Conservation (phyloP, 2,113 vertebrate genomes). For the Pachyramphus minor region DNA sequence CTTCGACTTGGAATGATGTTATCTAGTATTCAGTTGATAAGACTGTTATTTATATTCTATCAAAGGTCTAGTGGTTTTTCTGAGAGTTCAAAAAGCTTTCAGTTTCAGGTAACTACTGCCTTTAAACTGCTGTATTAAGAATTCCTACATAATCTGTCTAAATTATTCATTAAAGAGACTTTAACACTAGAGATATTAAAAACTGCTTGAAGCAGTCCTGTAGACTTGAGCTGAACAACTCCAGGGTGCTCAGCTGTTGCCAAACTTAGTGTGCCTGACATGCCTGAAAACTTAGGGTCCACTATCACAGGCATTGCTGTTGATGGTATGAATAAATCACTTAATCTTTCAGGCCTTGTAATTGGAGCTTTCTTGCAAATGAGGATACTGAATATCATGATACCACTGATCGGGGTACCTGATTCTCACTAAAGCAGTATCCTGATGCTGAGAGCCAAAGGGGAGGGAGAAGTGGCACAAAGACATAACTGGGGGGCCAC, state of each 20-base stretch:
- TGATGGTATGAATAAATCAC: background rate
- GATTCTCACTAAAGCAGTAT: background rate
- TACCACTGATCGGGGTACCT: background rate
- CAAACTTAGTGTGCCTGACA: background rate
- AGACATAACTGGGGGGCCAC: rapidly evolving
- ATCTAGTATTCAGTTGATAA: background rate
- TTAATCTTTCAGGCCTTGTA: background rate
- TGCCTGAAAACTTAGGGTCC: background rate
- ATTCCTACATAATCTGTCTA: background rate
- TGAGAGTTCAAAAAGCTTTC: background rate
- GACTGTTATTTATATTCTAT: background rate
- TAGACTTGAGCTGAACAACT: background rate
- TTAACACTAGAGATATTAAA: background rate
- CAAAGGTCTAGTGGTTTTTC: background rate
- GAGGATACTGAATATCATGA: background rate
- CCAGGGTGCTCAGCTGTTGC: background rate
- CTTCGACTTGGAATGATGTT: background rate
- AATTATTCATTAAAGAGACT: background rate
- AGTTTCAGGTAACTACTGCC: background rate
- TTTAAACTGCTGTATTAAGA: background rate
- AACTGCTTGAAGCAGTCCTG: background rate
- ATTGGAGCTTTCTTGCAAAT: background rate
- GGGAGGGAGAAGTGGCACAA: background rate
- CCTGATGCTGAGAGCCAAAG: background rate
- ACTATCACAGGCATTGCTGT: background rate